Percentiles rank a stretch among this genome's conserved stretches.
phyloP scores from a whole-genome alignment of 2,113 vertebrate species.

The Oophaga pumilio region DNA sequence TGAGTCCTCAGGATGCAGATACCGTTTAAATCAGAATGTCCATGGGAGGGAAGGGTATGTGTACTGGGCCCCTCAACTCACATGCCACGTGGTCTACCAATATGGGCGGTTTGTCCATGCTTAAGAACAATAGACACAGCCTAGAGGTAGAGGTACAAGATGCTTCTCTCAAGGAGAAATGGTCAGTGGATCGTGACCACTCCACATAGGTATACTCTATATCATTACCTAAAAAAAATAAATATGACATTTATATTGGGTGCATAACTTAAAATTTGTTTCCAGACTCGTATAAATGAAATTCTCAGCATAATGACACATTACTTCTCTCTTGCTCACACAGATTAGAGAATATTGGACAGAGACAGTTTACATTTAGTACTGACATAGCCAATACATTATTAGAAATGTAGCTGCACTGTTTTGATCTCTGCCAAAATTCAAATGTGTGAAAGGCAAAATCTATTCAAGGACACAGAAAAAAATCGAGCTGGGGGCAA shows the following conservation, averaged over 20 bases:
- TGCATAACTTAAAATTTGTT: background rate
- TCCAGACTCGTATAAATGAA: background rate
- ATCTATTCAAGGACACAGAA: background rate
- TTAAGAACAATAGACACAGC: background rate
- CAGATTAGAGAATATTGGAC: background rate
- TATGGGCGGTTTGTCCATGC: background rate
- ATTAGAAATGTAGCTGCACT: background rate
- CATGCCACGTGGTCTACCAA: too few species aligned
- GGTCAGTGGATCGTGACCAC: background rate
- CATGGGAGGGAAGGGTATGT: too few species aligned
- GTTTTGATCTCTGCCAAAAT: background rate
- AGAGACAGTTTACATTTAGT: background rate
- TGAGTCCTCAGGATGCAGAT: too few species aligned
- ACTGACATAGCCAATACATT: background rate
- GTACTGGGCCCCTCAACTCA: too few species aligned
- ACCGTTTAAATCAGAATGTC: too few species aligned
- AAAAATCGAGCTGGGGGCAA: background rate
- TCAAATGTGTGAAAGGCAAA: conserved; percentile 1
- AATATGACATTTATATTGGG: background rate
- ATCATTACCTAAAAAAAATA: background rate
- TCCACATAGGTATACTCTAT: background rate
- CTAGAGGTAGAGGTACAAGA: background rate
- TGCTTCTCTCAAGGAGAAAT: background rate
- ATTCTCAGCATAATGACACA: background rate
- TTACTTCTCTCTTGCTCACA: background rate